These are phyloP conservation scores for Oxygymnocypris stewartii DNA, from an alignment of 2,113 vertebrate species.

Conservation along the genomic window DNA sequence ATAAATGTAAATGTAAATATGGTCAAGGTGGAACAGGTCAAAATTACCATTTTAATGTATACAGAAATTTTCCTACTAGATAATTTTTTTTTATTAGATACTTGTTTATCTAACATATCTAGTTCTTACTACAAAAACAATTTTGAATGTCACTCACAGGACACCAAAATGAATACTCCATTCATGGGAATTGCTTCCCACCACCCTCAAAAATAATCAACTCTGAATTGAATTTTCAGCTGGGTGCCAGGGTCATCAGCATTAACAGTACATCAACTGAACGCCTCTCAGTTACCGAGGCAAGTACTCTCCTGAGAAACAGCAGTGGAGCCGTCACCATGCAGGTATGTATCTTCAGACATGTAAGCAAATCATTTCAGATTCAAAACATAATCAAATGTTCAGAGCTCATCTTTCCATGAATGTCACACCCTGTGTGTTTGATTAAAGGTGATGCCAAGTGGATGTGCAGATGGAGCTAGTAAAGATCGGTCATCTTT, in stretches of 20 bases:
- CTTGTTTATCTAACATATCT: neutral
- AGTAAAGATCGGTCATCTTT: slow-evolving; percentile 1
- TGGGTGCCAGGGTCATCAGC: slow-evolving; percentile 86
- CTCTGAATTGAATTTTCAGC: slow-evolving; percentile 67
- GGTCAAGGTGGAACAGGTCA: neutral
- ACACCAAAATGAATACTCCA: neutral
- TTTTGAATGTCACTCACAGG: neutral
- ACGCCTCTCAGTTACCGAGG: slow-evolving; percentile 84
- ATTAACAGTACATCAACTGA: slow-evolving; percentile 84
- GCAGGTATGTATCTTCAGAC: slow-evolving; percentile 69
- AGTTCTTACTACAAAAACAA: too few relatives aligned
- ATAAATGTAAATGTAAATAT: too few relatives aligned
- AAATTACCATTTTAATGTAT: neutral
- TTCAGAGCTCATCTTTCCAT: neutral
- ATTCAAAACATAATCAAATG: neutral
- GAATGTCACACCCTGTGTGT: slow-evolving; percentile 17
- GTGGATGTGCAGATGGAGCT: slow-evolving; percentile 2
- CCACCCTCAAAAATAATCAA: neutral
- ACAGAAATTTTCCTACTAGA: neutral
- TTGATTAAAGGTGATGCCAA: slow-evolving; percentile 33
- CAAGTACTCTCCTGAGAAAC: slow-evolving; percentile 81
- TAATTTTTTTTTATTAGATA: neutral
- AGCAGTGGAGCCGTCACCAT: slow-evolving; percentile 80
- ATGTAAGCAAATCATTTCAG: neutral
- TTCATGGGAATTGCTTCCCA: neutral